Base-by-base conservation (phyloP, 2,888 invertebrate species). In the Drosophila nr. perissopoda region DNA sequence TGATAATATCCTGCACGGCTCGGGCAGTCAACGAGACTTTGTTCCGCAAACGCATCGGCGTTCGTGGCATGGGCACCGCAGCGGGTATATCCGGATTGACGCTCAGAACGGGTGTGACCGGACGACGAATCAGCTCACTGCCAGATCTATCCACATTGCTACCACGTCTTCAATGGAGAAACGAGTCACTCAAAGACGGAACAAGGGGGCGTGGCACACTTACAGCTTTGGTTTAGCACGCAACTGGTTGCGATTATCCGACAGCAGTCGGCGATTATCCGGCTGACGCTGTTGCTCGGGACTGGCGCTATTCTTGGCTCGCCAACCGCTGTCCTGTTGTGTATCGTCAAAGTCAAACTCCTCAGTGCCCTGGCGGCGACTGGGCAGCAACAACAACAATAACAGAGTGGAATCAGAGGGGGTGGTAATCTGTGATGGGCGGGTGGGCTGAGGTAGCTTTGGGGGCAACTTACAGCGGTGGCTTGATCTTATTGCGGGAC, bases 21-120 rank as follows among this genome's bases (percentile, higher is more conserved):
- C 92, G 85, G 54, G 91, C 84, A 46, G 92, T 92, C 54, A 92
- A 70, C 10, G 92, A 88, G 36, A 92, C 90, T 61, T 88, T 88
- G 79, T 79, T 91, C 64, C 78, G 83, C 74, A 92, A 74, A 58
- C 90, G 90, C 73, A 91, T 87, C 25, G 92, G 92, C 70, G 92
- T 92, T 64, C 92, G 83, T 16, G 92, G 91, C 82, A 88, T 68
- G 42, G 92, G 92, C 61, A 81, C 74, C 40, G 92, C 92, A 33
- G 89, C 85, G 60, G 90, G 89, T 54, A 86, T 79, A 82, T 92
- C 88, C 33, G 92, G 83, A 71, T 85, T 85, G 10, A 83, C 80
- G 52, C 73, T 79, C 53, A 92, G 71, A 31, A 88, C 83, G 31
- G 92, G 92, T 56, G 92, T 91, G 48, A 91, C 74, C 18, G 91